phyloP scores from a whole-genome alignment of 2,888 invertebrate species.

The Caprella mutica region DNA sequence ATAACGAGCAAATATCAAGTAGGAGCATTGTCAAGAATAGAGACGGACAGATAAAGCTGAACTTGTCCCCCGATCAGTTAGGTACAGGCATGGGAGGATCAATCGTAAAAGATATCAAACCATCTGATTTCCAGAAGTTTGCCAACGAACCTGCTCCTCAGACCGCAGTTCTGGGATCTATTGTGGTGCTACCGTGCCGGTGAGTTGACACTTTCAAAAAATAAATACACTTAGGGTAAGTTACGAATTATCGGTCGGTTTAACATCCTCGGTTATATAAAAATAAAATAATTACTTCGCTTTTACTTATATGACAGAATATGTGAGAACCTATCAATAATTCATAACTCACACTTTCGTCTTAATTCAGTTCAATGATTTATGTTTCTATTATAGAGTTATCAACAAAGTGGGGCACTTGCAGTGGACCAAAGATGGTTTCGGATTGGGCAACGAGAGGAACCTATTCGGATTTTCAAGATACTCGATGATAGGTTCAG shows the following conservation, averaged over 20 bases:
- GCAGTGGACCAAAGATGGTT: slow-evolving; percentile 96
- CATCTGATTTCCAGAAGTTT: slow-evolving; percentile 16
- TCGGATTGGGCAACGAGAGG: slow-evolving; percentile 82
- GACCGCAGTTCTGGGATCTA: slow-evolving; percentile 31
- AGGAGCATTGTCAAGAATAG: too few relatives aligned
- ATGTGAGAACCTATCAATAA: too few relatives aligned
- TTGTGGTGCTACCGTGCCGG: slow-evolving; percentile 31
- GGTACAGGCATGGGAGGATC: slow-evolving; percentile 31
- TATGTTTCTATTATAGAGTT: slow-evolving; percentile 13
- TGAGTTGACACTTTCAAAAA: slow-evolving; percentile 1
- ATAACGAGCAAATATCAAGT: too few relatives aligned
- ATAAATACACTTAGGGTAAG: too few relatives aligned
- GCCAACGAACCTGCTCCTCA: slow-evolving; percentile 31
- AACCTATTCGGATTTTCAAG: slow-evolving; percentile 82
- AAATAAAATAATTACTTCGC: too few relatives aligned
- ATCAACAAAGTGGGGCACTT: slow-evolving; percentile 53
- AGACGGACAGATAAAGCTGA: too few relatives aligned
- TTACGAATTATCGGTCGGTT: too few relatives aligned
- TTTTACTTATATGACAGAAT: too few relatives aligned
- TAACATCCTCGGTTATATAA: too few relatives aligned
- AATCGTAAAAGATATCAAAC: slow-evolving; percentile 14
- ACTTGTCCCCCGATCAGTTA: too few relatives aligned
- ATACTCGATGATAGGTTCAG: slow-evolving; percentile 90
- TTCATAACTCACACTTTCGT: too few relatives aligned
- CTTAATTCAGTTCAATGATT: too few relatives aligned